phyloP scores from a whole-genome alignment of 2,797 vertebrate genomes.

The Microctenopoma stevenorrisi region DNA sequence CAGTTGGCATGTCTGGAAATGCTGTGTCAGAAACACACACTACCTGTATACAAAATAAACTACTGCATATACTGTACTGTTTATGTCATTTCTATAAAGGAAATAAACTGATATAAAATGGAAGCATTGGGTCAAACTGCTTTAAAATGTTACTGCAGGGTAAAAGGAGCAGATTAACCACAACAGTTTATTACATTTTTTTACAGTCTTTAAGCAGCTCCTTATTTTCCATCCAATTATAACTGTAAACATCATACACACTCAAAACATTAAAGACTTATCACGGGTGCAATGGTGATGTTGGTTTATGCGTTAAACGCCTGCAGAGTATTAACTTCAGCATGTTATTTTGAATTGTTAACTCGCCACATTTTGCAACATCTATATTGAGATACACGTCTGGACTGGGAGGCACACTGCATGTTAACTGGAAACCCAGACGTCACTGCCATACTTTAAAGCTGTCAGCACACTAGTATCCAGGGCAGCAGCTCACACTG shows the following conservation, averaged over 20 bases:
- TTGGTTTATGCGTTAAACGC: slow-evolving; percentile 17
- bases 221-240: neutral
- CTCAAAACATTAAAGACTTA: neutral
- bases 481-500: slow-evolving; percentile 52
- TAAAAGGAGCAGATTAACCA: slow-evolving; percentile 3
- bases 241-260: neutral
- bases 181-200: slow-evolving; percentile 15
- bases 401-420: slow-evolving; percentile 59
- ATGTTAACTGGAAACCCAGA: slow-evolving; percentile 80
- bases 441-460: slow-evolving; percentile 77
- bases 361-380: slow-evolving; percentile 28
- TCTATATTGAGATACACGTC: slow-evolving; percentile 68
- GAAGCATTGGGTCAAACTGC: no score
- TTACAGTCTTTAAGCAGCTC: slow-evolving; percentile 8
- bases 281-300: neutral
- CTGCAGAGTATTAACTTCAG: slow-evolving; percentile 14
- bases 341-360: slow-evolving; percentile 23
- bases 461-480: slow-evolving; percentile 74
- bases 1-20: slow-evolving; percentile 19
- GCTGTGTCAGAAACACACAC: neutral
- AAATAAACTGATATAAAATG: neutral
- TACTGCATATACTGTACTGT: neutral
- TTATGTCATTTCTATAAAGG: neutral
- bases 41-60: neutral
- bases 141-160: neutral